These are phyloP conservation scores for Cynoglossus semilaevis DNA, from an alignment of 2,113 vertebrate species.

Conservation along the genomic window DNA sequence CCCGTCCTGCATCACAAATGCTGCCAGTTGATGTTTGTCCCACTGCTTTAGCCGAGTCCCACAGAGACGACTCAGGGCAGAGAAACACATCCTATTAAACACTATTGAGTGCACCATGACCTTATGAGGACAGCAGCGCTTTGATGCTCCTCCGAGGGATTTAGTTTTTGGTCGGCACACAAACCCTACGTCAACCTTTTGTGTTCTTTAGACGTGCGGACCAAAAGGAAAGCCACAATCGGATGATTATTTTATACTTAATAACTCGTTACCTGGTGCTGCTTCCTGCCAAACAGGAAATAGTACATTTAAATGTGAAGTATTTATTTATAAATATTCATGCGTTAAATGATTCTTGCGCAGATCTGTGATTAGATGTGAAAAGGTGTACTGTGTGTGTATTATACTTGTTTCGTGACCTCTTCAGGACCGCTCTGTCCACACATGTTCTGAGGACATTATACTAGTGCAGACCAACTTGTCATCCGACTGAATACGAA, in stretches of 20 bases:
- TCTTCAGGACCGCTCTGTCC: no score
- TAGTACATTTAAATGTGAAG: no score
- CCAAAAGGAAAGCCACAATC: background rate
- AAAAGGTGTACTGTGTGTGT: no score
- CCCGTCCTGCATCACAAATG: slow-evolving; percentile 64
- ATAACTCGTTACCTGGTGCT: background rate
- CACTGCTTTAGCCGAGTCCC: slow-evolving; percentile 62
- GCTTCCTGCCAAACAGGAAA: background rate
- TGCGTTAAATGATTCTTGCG: no score
- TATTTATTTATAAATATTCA: no score
- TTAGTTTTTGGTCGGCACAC: slow-evolving; percentile 53
- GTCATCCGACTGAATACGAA: no score
- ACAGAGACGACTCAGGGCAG: slow-evolving; percentile 63
- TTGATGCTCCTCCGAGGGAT: slow-evolving; percentile 48
- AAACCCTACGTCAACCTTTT: slow-evolving; percentile 43
- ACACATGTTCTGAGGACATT: no score
- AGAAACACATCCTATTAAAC: slow-evolving; percentile 72
- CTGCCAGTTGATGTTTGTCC: slow-evolving; percentile 71
- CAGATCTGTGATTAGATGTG: no score
- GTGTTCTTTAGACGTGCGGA: slow-evolving; percentile 1
- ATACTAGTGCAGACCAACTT: no score
- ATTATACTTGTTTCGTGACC: no score
- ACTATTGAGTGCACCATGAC: slow-evolving; percentile 64
- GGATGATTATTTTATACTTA: background rate
- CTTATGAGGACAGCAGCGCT: slow-evolving; percentile 61